Evolutionary conservation across 1,140 invertebrate species (phyloP), one percentile per base, ranked within the genome.

Genomic region (Epicauta chinensis): DNA sequence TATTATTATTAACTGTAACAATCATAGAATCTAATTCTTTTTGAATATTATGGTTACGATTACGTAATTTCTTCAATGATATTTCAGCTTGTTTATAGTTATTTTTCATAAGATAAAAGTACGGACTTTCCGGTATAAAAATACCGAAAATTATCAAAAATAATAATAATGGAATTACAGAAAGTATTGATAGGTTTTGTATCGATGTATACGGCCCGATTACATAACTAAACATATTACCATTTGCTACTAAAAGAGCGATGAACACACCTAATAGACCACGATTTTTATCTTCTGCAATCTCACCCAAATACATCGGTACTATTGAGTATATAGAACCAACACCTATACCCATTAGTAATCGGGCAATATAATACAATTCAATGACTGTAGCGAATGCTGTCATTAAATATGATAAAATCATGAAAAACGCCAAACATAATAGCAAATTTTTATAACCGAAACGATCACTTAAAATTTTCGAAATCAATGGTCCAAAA

Each of bases 111-210:
- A 58, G 16, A 9, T 49, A 48, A 38, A 52, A 58, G 34, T 81
- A 82, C 0, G 91, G 91, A n/a, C 86, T 84, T 65, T 94, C 91
- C 0, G 90, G 89, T 7, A 59, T 45, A 16, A 58, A 55, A 3
- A 57, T 13, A 7, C 76, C 49, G 63, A 83, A 79, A 1, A 71
- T 61, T 0, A 75, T 31, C 12, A 81, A 49, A 64, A 82, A 77
- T 2, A 74, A 0, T 6, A 45, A 46, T 0, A 78, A 76, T 11
- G 79, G 51, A 2, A 68, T 17, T 1, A 66, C 67, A 47, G 71
- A 73, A 0, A 69, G 49, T 13, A 79, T 64, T 56, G 76, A 77
- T 11, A 81, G 67, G 15, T 61, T 68, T 16, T 64, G 60, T 69
- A 84, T 85, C 0, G 67, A 63, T 0, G 80, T 68, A 53, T 71